Evolutionary conservation across 2,797 vertebrate species (phyloP).

Genomic region (Notolabrus celidotus): DNA sequence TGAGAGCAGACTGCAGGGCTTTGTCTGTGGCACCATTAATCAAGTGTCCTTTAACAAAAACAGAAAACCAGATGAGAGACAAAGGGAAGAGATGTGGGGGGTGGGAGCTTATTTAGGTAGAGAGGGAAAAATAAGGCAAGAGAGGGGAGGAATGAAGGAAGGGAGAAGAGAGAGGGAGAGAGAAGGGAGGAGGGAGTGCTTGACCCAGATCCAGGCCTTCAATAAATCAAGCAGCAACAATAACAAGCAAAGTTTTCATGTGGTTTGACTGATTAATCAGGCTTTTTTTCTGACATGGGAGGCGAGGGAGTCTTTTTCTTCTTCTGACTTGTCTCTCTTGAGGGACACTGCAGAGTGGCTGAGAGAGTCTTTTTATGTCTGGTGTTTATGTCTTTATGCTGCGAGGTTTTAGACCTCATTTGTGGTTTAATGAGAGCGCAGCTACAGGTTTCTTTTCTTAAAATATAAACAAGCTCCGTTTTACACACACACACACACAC

Average conservation of each 20-base stretch:
- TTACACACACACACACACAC: constrained; percentile 45
- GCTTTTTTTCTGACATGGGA: constrained; percentile 60
- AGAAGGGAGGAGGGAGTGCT: constrained; percentile 46
- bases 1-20: constrained; percentile 77
- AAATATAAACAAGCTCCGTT: constrained; percentile 43
- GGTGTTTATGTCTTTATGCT: constrained; percentile 57
- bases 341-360: constrained; percentile 44
- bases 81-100: constrained; percentile 81
- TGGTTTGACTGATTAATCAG: constrained; percentile 80
- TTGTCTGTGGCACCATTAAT: constrained; percentile 86
- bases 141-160: constrained; percentile 49
- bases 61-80: constrained; percentile 87
- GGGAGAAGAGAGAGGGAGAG: constrained; percentile 23
- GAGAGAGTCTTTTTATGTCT: constrained; percentile 42
- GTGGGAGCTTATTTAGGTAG: constrained; percentile 76
- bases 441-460: constrained; percentile 19
- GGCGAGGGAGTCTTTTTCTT: constrained; percentile 60
- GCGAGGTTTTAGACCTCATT: constrained; percentile 47
- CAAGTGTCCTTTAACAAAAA: constrained; percentile 85
- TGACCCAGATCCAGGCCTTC: constrained; percentile 81
- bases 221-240: constrained; percentile 87
- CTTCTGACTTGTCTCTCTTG: constrained; percentile 57
- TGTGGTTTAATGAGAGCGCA: constrained; percentile 55
- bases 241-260: constrained; percentile 84
- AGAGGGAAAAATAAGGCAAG: constrained; percentile 39